phyloP scores from a whole-genome alignment of 2,113 vertebrate species.

The Eolophus roseicapilla region DNA sequence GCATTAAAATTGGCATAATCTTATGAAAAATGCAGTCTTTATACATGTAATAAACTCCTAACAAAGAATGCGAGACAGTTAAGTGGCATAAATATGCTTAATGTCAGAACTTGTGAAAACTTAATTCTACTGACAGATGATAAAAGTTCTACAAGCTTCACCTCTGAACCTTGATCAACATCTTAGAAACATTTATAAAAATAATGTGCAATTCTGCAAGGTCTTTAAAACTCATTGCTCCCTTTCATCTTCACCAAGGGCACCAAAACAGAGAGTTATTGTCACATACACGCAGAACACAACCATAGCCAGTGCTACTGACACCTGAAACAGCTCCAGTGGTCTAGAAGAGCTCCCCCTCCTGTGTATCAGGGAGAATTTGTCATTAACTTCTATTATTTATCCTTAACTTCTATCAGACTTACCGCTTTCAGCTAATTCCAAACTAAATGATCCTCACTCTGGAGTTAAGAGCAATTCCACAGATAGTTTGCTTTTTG shows the following conservation, averaged over 20 bases:
- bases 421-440: neutral
- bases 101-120: slow-evolving; percentile 44
- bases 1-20: slow-evolving; percentile 28
- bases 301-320: neutral
- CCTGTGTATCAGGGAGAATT: neutral
- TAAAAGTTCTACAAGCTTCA: slow-evolving; percentile 53
- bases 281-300: neutral
- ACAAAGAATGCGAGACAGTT: slow-evolving; percentile 21
- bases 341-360: neutral
- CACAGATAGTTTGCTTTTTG: neutral
- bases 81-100: slow-evolving; percentile 28
- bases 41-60: slow-evolving; percentile 50
- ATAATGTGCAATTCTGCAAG: neutral
- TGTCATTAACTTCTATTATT: neutral
- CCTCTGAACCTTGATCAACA: slow-evolving; percentile 43
- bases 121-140: slow-evolving; percentile 20
- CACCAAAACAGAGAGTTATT: neutral
- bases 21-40: slow-evolving; percentile 48
- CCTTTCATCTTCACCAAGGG: neutral
- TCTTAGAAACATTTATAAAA: slow-evolving; percentile 19
- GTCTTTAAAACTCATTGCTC: neutral
- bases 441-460: neutral
- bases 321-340: neutral
- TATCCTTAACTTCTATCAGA: neutral
- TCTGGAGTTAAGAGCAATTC: neutral